These are phyloP conservation scores for Lepus europaeus DNA, from an alignment of 2,113 vertebrate genomes.

Conservation along the genomic window DNA sequence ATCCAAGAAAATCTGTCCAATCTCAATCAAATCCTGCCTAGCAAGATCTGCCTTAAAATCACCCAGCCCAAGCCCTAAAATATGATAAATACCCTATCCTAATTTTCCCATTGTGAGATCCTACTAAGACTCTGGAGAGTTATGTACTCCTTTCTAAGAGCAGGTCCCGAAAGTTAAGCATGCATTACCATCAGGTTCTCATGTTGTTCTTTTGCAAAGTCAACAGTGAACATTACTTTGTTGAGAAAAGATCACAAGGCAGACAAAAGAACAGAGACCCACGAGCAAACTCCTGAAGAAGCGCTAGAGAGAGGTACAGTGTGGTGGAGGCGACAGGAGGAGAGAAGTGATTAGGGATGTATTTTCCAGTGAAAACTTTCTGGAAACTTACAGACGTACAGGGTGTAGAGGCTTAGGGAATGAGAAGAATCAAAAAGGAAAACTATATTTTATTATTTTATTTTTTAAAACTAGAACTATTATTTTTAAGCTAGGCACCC, in stretches of 20 bases:
- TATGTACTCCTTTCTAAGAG: neutral
- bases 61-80: neutral
- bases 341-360: neutral
- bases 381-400: neutral
- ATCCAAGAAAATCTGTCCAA: neutral
- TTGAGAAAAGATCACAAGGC: neutral
- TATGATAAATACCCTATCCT: neutral
- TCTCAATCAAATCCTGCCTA: neutral
- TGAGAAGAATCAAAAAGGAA: neutral
- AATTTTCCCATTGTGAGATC: neutral
- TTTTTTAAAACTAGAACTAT: neutral
- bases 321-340: neutral
- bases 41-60: neutral
- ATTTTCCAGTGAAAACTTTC: constrained; percentile 5
- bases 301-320: neutral
- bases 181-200: neutral
- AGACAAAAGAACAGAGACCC: neutral
- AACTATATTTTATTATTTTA: too few species aligned
- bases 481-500: neutral
- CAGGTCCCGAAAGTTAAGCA: neutral
- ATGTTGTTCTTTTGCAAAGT: neutral
- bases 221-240: neutral
- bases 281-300: neutral
- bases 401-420: neutral
- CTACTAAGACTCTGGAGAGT: constrained; percentile 15